Evolutionary conservation across 2,888 invertebrate species (phyloP).

Genomic region (Keiferia lycopersicella): DNA sequence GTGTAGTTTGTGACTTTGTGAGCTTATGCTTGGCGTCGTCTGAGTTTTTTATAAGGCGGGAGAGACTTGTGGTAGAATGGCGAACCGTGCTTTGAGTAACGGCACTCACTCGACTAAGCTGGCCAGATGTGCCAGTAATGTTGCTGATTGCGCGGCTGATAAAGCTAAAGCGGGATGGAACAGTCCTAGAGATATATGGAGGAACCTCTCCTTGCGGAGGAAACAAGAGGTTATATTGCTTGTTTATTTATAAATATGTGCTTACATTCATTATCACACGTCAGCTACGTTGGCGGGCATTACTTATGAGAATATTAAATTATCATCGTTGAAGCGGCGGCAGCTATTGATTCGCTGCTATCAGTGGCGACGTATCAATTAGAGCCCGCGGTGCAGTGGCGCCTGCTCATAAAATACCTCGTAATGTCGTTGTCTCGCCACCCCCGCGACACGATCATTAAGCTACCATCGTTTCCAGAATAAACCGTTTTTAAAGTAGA

Average conservation of each 20-base stretch:
- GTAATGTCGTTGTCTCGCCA: slow-evolving; percentile 18
- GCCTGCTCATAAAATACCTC: slow-evolving; percentile 30
- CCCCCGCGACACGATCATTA: background rate
- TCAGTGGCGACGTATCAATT: slow-evolving; percentile 37
- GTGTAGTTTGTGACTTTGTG: slow-evolving; percentile 41
- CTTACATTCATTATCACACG: background rate
- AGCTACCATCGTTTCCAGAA: background rate
- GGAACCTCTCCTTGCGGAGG: slow-evolving; percentile 72
- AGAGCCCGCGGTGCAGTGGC: slow-evolving; percentile 37
- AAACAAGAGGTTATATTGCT: slow-evolving; percentile 64
- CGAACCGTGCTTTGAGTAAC: slow-evolving; percentile 61
- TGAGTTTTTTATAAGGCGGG: slow-evolving; percentile 28
- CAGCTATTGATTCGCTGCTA: slow-evolving; percentile 43
- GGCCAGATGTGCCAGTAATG: slow-evolving; percentile 70
- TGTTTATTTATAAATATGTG: slow-evolving; percentile 42
- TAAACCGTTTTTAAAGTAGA: background rate
- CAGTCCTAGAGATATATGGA: slow-evolving; percentile 76
- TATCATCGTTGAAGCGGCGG: slow-evolving; percentile 30
- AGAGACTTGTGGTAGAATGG: slow-evolving; percentile 59
- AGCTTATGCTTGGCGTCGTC: slow-evolving; percentile 29
- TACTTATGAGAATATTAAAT: slow-evolving; percentile 2
- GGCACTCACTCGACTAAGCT: slow-evolving; percentile 63
- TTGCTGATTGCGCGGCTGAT: slow-evolving; percentile 66
- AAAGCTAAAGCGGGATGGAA: slow-evolving; percentile 75
- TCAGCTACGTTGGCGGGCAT: background rate